Conservation (phyloP, 1,140 invertebrate species). For the Portunus trituberculatus region DNA sequence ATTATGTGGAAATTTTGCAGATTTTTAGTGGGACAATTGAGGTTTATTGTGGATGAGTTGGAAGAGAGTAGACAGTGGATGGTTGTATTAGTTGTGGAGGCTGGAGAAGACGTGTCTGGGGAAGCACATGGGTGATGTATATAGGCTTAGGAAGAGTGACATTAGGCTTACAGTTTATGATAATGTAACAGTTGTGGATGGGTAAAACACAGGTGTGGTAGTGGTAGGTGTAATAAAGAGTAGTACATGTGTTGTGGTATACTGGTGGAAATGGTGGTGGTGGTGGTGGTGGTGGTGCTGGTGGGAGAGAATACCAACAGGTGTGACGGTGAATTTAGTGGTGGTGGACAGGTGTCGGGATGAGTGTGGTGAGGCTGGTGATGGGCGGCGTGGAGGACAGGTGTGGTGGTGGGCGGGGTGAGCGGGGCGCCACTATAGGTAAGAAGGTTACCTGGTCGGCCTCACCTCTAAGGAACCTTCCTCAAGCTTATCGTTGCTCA, state of each 20-base stretch:
- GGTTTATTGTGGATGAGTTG: too few species aligned
- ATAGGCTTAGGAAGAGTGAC: too few species aligned
- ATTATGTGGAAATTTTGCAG: not conserved
- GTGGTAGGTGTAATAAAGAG: too few species aligned
- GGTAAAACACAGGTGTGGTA: too few species aligned
- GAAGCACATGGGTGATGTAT: not conserved
- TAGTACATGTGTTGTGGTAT: too few species aligned
- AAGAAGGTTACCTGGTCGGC: slow-evolving; percentile 46
- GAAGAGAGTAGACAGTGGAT: not conserved
- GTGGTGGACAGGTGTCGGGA: not conserved
- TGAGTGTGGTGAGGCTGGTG: not conserved
- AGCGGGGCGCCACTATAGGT: not conserved
- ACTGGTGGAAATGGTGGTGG: not conserved
- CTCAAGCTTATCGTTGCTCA: slow-evolving; percentile 69
- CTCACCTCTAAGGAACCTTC: slow-evolving; percentile 48
- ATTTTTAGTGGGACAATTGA: too few species aligned
- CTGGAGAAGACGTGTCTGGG: not conserved
- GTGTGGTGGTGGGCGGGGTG: not conserved
- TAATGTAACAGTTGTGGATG: too few species aligned
- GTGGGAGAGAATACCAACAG: not conserved
- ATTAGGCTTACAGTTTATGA: too few species aligned
- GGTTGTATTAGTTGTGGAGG: not conserved
- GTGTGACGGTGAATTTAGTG: not conserved
- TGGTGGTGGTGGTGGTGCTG: not conserved
- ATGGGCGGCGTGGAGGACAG: not conserved